These are phyloP conservation scores for Hormaphis cornu DNA, from an alignment of 1,140 invertebrate genomes.

Conservation along the genomic window DNA sequence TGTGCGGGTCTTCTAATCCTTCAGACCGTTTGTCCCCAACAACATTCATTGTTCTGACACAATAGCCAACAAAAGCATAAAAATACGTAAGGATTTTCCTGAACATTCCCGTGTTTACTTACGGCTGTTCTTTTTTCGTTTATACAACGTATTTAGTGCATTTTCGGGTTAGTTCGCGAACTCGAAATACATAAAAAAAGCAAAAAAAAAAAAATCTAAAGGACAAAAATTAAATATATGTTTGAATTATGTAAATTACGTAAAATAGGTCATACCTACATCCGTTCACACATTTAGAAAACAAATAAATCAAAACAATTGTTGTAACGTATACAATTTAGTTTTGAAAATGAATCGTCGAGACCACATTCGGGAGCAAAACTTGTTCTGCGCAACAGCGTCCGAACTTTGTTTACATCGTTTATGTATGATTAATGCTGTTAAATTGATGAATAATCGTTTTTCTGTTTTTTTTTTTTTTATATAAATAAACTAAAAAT, in stretches of 20 bases:
- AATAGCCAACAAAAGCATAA: slow-evolving; percentile 28
- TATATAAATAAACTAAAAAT: too few species aligned
- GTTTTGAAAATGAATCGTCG: too few species aligned
- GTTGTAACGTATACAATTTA: too few species aligned
- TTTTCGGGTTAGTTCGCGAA: slow-evolving; percentile 13
- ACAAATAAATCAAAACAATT: too few species aligned
- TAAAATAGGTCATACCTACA: too few species aligned
- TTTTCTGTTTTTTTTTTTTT: too few species aligned
- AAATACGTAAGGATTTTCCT: slow-evolving; percentile 26
- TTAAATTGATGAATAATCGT: too few species aligned
- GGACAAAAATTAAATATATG: neutral
- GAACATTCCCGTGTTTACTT: neutral
- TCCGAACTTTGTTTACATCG: too few species aligned
- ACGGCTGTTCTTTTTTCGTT: slow-evolving; percentile 23
- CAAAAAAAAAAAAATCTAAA: neutral
- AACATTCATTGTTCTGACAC: slow-evolving; percentile 31
- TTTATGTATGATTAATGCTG: too few species aligned
- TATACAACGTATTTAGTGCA: slow-evolving; percentile 23
- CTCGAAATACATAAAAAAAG: slow-evolving; percentile 17
- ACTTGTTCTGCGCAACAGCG: too few species aligned
- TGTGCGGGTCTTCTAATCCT: slow-evolving; percentile 20
- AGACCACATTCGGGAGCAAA: too few species aligned
- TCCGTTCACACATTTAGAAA: too few species aligned
- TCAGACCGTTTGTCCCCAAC: slow-evolving; percentile 21
- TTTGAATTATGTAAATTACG: slow-evolving; percentile 16